A percentile compares a stretch with the other conserved stretches of the same genome.
Evolutionary conservation across 2,888 invertebrate genomes (phyloP).

Genomic region (Amblyjoppa fuscipennis): DNA sequence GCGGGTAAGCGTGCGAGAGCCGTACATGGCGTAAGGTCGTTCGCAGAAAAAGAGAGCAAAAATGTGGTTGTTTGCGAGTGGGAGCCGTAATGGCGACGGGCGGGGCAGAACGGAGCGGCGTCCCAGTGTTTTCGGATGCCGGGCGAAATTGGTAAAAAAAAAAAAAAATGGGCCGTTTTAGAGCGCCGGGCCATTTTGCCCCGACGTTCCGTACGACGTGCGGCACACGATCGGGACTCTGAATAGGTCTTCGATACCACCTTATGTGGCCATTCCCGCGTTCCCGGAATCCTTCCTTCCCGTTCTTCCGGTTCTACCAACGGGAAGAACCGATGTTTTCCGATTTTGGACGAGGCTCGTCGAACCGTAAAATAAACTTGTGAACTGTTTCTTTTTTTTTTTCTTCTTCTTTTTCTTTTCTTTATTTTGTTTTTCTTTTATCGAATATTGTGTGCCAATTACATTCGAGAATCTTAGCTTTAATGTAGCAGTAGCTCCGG

Average conservation of each 20-base stretch:
- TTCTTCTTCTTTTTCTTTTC: no score
- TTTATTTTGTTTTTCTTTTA: no score
- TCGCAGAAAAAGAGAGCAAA: background rate
- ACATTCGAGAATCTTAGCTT: conserved; percentile 18
- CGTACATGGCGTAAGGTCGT: background rate
- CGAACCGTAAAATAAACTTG: conserved; percentile 28
- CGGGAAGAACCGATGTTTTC: conserved; percentile 18
- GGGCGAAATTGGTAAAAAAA: background rate
- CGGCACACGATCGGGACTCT: background rate
- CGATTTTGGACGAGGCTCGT: background rate
- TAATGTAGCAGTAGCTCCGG: background rate
- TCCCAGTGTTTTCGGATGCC: background rate
- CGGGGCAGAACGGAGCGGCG: no score
- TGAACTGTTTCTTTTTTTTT: background rate
- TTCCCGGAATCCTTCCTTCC: background rate
- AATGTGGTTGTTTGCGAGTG: background rate
- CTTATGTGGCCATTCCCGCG: background rate
- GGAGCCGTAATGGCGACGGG: background rate
- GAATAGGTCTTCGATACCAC: background rate
- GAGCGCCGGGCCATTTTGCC: background rate
- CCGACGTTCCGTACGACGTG: background rate
- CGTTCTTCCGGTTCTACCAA: conserved; percentile 6
- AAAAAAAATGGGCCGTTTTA: background rate
- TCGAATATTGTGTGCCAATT: conserved; percentile 47
- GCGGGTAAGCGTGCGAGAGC: background rate